These are phyloP conservation scores for Scrobipalpa atriplicella DNA, from an alignment of 2,888 invertebrate genomes.

Conservation along the genomic window DNA sequence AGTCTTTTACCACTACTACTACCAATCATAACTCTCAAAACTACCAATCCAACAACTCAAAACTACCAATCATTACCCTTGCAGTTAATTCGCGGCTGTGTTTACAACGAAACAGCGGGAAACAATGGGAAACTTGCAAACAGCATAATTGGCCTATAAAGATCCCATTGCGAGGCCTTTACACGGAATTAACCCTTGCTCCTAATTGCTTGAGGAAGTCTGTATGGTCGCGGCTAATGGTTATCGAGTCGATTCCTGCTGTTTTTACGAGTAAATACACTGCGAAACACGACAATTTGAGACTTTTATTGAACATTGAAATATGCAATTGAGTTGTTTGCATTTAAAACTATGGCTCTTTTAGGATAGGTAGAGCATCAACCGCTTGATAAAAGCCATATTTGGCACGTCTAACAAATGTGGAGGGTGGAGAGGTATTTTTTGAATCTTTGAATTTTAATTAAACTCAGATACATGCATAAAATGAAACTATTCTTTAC, in stretches of 20 bases:
- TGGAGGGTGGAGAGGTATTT: too few relatives aligned
- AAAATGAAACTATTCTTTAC: too few relatives aligned
- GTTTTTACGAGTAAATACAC: slow-evolving; percentile 13
- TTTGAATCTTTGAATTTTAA: too few relatives aligned
- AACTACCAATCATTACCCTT: background rate
- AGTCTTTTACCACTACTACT: too few relatives aligned
- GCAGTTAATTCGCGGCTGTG: slow-evolving; percentile 1
- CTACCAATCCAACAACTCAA: background rate
- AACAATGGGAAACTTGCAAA: slow-evolving; percentile 28
- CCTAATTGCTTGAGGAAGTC: slow-evolving; percentile 27
- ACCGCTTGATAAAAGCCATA: too few relatives aligned
- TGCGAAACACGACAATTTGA: too few relatives aligned
- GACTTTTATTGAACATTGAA: too few relatives aligned
- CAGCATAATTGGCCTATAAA: slow-evolving; percentile 29
- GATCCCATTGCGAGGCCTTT: slow-evolving; percentile 27
- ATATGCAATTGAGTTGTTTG: too few relatives aligned
- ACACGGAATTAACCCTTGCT: slow-evolving; percentile 28
- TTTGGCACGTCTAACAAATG: too few relatives aligned
- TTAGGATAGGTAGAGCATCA: too few relatives aligned
- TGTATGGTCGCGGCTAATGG: slow-evolving; percentile 15
- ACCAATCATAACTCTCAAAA: background rate
- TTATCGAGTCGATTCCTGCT: slow-evolving; percentile 19
- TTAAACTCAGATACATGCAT: too few relatives aligned
- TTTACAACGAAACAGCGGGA: slow-evolving; percentile 2
- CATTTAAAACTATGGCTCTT: too few relatives aligned